Evolutionary conservation across 2,797 vertebrate genomes (phyloP), one percentile per base, ranked within the genome.

Genomic region (Lateolabrax maculatus): DNA sequence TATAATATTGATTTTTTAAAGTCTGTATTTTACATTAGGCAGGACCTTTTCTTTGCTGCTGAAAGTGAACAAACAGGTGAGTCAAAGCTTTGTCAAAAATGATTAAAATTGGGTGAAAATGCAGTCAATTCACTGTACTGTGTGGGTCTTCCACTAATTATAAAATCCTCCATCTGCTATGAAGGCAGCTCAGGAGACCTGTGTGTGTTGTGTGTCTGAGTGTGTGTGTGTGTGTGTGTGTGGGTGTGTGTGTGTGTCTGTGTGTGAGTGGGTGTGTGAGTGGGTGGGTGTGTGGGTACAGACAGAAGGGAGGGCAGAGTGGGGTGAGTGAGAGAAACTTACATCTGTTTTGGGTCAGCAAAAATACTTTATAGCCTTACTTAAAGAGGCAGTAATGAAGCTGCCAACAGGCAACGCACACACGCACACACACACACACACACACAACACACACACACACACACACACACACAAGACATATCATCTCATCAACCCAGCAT

Each of bases 281-380:
- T 21, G 62, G 25, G 64, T 53, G 64, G 53, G 77, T 29, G 64
- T 61, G 72, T 39, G n/a, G n/a, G 63, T 48, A 19, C 12, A 79
- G 65, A 66, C 52, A 79, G 75, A 72, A 44, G 71, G 82, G 75
- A 66, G 55, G 67, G 75, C 19, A 57, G 63, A 75, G 64, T 51
- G 68, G 27, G 27, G 79, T 49, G 68, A 73, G 61, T 52, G 19
- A 62, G 34, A 51, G 44, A 75, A 75, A 85, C 81, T 83, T 78
- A 83, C 81, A 90, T 92, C 86, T 85, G 84, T 89, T 91, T 84
- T 80, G 61, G 87, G 89, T 88, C 86, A 90, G 88, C 82, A 87
- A 79, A 85, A 86, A 79, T 74, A 83, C 81, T 84, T 84, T 25
- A 79, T 39, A 77, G 75, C 39, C 51, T 63, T 23, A 65, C 64